phyloP scores from a whole-genome alignment of 2,113 vertebrate genomes.

The Butorides virescens region DNA sequence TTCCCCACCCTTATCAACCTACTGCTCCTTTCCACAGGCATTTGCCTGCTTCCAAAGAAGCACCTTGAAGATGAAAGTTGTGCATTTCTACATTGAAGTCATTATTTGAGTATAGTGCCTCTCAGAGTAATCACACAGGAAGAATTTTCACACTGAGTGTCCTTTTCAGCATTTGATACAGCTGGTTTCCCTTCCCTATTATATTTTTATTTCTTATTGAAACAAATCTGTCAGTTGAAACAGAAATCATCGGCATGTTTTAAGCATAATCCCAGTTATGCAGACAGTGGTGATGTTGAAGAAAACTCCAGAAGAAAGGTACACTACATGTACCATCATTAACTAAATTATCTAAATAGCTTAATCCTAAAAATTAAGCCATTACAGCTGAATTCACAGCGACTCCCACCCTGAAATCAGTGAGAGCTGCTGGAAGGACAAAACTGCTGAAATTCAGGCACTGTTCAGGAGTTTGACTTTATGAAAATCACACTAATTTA shows the following conservation, averaged over 20 bases:
- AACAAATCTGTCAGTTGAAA: neutral
- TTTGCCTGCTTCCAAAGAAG: neutral
- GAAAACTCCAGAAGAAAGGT: neutral
- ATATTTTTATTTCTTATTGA: neutral
- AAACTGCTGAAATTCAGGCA: neutral
- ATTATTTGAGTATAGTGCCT: neutral
- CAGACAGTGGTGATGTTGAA: neutral
- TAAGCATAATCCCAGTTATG: neutral
- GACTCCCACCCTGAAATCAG: neutral
- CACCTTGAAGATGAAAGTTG: neutral
- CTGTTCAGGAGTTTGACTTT: neutral
- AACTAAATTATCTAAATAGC: neutral
- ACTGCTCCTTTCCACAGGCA: neutral
- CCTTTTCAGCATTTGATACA: neutral
- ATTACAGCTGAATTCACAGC: neutral
- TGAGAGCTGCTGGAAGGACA: neutral
- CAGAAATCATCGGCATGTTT: neutral
- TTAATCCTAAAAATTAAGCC: neutral
- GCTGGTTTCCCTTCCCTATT: neutral
- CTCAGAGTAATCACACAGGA: neutral
- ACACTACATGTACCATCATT: neutral
- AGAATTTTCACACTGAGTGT: neutral
- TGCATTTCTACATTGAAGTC: neutral
- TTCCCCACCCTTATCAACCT: neutral
- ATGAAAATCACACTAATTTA: neutral